A percentile compares a stretch with the other conserved stretches of the same genome.
Conservation (phyloP, 2,888 invertebrate species). For the Hemaris fuciformis region DNA sequence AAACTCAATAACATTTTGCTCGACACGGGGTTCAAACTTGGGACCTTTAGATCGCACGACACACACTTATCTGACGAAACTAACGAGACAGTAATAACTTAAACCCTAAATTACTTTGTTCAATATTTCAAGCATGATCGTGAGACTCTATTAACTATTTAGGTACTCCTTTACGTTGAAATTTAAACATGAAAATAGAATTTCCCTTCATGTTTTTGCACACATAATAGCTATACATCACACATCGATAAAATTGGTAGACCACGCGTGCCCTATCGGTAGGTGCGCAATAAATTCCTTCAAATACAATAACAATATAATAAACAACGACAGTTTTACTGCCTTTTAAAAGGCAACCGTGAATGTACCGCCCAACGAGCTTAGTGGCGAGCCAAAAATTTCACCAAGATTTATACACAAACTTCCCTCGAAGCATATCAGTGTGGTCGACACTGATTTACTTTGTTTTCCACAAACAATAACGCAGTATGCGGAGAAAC, state of each 20-base stretch:
- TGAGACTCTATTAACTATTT: too few relatives aligned
- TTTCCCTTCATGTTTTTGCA: neutral
- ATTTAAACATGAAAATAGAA: too few relatives aligned
- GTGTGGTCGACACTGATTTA: constrained; percentile 25
- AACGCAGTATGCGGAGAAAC: neutral
- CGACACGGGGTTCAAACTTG: too few relatives aligned
- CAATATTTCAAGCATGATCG: too few relatives aligned
- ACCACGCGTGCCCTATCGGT: neutral
- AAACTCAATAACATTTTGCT: too few relatives aligned
- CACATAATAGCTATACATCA: neutral
- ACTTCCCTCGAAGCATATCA: constrained; percentile 18
- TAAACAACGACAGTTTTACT: constrained; percentile 11
- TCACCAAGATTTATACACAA: constrained; percentile 26
- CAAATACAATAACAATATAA: constrained; percentile 11
- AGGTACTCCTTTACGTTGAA: neutral
- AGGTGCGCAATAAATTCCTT: neutral
- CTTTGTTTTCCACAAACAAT: constrained; percentile 19
- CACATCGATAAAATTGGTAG: neutral
- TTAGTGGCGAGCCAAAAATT: constrained; percentile 15
- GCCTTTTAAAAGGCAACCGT: constrained; percentile 5
- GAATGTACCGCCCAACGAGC: neutral
- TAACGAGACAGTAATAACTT: too few relatives aligned
- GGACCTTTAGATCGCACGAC: too few relatives aligned
- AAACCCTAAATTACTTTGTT: too few relatives aligned
- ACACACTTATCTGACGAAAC: too few relatives aligned